Evolutionary conservation across 2,888 invertebrate genomes (phyloP).

Genomic region (Hypselothyrea guttata): DNA sequence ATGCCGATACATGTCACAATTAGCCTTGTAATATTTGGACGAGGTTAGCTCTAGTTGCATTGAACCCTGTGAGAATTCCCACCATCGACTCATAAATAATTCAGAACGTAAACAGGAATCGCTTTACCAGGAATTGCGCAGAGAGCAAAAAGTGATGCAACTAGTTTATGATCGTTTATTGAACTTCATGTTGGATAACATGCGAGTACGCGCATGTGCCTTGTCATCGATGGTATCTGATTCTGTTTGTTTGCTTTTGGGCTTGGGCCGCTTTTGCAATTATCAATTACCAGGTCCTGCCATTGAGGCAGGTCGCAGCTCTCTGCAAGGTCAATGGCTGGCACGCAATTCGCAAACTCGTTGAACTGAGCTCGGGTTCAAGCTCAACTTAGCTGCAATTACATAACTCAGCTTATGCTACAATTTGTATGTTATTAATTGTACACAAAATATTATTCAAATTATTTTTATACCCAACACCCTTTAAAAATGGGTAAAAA

Average conservation of each 20-base stretch:
- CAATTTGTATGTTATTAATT: no score
- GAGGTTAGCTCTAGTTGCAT: slow-evolving; percentile 19
- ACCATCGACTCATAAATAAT: slow-evolving; percentile 3
- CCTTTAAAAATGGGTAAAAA: no score
- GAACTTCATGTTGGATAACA: slow-evolving; percentile 34
- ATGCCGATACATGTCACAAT: not conserved
- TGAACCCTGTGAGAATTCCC: slow-evolving; percentile 4
- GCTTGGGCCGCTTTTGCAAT: slow-evolving; percentile 7
- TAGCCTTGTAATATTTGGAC: slow-evolving; percentile 1
- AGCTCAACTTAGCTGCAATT: no score
- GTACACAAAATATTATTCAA: no score
- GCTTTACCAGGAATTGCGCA: not conserved
- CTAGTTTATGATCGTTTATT: slow-evolving; percentile 59
- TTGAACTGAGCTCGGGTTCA: no score
- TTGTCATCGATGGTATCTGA: slow-evolving; percentile 32
- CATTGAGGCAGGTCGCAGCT: slow-evolving; percentile 74
- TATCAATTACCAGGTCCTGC: slow-evolving; percentile 59
- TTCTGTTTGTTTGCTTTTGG: not conserved
- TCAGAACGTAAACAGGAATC: slow-evolving; percentile 2
- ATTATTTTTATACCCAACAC: no score
- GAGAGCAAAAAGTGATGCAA: slow-evolving; percentile 27
- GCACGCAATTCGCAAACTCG: slow-evolving; percentile 67
- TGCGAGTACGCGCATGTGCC: slow-evolving; percentile 4
- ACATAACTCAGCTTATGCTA: slow-evolving; percentile 63
- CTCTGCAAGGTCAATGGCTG: slow-evolving; percentile 63